Evolutionary conservation across 2,888 invertebrate genomes (phyloP).

Genomic region (Halocaridina rubra): DNA sequence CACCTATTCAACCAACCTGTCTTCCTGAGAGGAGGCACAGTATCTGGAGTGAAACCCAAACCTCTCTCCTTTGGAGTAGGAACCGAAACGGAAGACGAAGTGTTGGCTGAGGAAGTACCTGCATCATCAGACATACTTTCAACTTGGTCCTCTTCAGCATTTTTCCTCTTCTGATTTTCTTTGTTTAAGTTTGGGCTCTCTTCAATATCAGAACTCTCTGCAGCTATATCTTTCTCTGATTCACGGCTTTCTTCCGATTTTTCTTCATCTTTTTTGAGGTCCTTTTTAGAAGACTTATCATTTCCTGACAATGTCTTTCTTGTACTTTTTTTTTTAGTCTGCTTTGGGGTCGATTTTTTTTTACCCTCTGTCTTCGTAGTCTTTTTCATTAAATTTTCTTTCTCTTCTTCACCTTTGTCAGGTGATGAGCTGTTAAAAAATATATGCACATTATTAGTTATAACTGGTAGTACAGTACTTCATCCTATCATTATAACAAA

Average conservation of each 20-base stretch:
- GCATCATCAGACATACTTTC: neutral
- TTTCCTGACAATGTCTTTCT: neutral
- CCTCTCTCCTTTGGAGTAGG: neutral
- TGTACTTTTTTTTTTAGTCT: neutral
- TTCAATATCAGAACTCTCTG: neutral
- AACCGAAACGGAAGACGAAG: neutral
- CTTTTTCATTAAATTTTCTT: slow-evolving; percentile 17
- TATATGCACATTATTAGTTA: neutral
- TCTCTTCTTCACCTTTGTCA: slow-evolving; percentile 27
- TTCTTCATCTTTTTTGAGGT: neutral
- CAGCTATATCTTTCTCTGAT: neutral
- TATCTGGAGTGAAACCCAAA: slow-evolving; percentile 42
- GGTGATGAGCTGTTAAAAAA: slow-evolving; percentile 6
- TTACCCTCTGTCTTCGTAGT: neutral
- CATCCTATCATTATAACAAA: too few relatives aligned
- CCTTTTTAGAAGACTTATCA: neutral
- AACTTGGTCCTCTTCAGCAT: neutral
- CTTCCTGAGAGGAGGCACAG: slow-evolving; percentile 49
- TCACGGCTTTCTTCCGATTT: neutral
- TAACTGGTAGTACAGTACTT: too few relatives aligned
- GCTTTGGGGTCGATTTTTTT: neutral
- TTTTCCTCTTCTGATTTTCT: neutral
- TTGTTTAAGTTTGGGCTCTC: neutral
- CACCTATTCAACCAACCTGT: slow-evolving; percentile 18
- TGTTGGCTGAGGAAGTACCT: neutral